Conservation (phyloP, 2,797 vertebrate genomes). For the Hyperoplus lanceolatus region DNA sequence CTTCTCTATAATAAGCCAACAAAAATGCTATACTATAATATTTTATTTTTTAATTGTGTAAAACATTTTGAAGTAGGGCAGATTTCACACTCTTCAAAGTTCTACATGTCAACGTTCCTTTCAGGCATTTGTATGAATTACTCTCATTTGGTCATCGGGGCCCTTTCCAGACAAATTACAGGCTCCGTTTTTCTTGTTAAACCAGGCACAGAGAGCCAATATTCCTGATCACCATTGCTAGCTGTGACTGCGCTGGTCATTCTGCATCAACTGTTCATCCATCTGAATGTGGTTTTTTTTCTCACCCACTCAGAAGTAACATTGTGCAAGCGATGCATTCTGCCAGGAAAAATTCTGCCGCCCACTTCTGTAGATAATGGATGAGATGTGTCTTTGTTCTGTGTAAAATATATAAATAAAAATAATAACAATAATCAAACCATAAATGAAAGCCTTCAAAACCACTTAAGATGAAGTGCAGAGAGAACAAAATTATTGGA, state of each 20-base stretch:
- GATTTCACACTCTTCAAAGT: slow-evolving; percentile 14
- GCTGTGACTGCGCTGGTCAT: slow-evolving; percentile 30
- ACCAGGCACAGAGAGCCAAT: slow-evolving; percentile 9
- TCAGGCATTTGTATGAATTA: slow-evolving; percentile 19
- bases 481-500: slow-evolving; percentile 7
- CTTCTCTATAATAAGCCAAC: neutral
- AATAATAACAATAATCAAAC: slow-evolving; percentile 19
- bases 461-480: slow-evolving; percentile 21
- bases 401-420: neutral
- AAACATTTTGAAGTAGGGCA: slow-evolving; percentile 23
- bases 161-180: slow-evolving; percentile 25
- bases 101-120: neutral
- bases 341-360: slow-evolving; percentile 3
- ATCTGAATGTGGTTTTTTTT: slow-evolving; percentile 48
- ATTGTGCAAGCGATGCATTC: slow-evolving; percentile 28
- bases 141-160: slow-evolving; percentile 26
- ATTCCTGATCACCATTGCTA: slow-evolving; percentile 41
- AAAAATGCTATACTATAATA: neutral
- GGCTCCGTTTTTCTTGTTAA: slow-evolving; percentile 16
- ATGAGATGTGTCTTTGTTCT: slow-evolving; percentile 35
- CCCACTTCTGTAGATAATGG: slow-evolving; percentile 43
- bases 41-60: neutral
- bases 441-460: slow-evolving; percentile 20
- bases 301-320: slow-evolving; percentile 32
- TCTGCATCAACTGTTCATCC: slow-evolving; percentile 40